These are phyloP conservation scores for Nothoprocta pentlandii DNA, from an alignment of 2,113 vertebrate genomes.

Conservation along the genomic window DNA sequence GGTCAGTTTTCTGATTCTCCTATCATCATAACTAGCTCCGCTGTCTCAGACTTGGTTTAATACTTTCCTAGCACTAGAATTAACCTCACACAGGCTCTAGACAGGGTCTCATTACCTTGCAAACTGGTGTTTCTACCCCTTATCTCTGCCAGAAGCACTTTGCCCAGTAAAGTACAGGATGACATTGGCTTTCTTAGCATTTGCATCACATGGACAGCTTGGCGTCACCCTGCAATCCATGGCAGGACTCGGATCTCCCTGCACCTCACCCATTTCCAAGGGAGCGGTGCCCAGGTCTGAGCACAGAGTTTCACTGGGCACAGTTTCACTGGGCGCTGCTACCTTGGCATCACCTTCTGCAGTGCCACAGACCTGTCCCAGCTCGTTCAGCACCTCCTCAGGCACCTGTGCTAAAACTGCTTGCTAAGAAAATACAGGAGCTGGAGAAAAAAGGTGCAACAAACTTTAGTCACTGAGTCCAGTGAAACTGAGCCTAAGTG, in stretches of 20 bases:
- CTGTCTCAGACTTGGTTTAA: not conserved
- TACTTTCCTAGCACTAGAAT: not conserved
- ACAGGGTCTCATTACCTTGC: not conserved
- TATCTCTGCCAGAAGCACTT: not conserved
- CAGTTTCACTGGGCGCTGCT: rapidly evolving
- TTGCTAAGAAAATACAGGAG: not conserved
- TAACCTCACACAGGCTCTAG: not conserved
- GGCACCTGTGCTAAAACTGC: not conserved
- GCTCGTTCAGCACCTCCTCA: not conserved
- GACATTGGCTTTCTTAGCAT: not conserved
- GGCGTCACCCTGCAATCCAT: not conserved
- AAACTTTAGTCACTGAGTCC: not conserved
- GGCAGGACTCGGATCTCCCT: too few relatives aligned
- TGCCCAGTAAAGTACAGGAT: not conserved
- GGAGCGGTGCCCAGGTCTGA: not conserved
- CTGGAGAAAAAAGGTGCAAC: not conserved
- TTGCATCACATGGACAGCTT: not conserved
- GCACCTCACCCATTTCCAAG: not conserved
- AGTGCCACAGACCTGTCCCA: not conserved
- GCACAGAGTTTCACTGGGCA: not conserved
- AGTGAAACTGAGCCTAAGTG: not conserved
- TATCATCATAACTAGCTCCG: not conserved
- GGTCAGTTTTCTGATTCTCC: not conserved
- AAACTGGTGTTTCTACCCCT: not conserved
- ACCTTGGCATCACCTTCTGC: not conserved